phyloP scores from a whole-genome alignment of 1,140 invertebrate species.

The Temnothorax curvispinosus region DNA sequence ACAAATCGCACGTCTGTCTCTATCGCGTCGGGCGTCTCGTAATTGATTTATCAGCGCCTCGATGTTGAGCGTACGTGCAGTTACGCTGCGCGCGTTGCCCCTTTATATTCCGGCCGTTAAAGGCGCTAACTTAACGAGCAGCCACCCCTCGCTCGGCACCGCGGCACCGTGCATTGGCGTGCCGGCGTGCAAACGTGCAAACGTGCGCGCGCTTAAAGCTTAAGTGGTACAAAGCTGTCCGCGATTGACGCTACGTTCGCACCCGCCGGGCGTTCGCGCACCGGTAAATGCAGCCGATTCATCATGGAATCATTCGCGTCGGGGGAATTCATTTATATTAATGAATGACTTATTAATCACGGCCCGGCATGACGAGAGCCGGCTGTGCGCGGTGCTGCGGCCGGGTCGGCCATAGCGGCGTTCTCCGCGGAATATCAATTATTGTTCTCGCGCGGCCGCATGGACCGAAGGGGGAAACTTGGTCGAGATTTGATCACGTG shows the following conservation, averaged over 20 bases:
- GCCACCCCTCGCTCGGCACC: constrained; percentile 42
- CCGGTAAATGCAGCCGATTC: constrained; percentile 79
- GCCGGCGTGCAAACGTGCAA: constrained; percentile 49
- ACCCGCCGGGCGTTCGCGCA: constrained; percentile 78
- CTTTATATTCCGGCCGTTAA: constrained; percentile 47
- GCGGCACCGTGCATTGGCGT: neutral
- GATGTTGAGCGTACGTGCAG: neutral
- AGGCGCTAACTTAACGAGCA: constrained; percentile 54
- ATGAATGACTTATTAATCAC: constrained; percentile 82
- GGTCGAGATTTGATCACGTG: neutral
- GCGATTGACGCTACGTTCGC: constrained; percentile 77
- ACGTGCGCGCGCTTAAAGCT: constrained; percentile 67
- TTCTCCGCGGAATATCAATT: constrained; percentile 74
- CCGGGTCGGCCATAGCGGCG: constrained; percentile 37
- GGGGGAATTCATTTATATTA: constrained; percentile 80
- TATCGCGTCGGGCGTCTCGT: constrained; percentile 36
- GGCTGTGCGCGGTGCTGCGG: constrained; percentile 23
- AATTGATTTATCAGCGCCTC: constrained; percentile 61
- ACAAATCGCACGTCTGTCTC: constrained; percentile 62
- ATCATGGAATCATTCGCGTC: constrained; percentile 80
- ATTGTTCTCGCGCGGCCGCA: constrained; percentile 71
- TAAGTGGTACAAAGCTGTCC: constrained; percentile 76
- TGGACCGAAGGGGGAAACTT: neutral
- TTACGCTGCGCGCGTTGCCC: neutral
- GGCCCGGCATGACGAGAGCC: constrained; percentile 62